Conservation (phyloP, 2,113 vertebrate species). For the Heterotilapia buettikoferi region DNA sequence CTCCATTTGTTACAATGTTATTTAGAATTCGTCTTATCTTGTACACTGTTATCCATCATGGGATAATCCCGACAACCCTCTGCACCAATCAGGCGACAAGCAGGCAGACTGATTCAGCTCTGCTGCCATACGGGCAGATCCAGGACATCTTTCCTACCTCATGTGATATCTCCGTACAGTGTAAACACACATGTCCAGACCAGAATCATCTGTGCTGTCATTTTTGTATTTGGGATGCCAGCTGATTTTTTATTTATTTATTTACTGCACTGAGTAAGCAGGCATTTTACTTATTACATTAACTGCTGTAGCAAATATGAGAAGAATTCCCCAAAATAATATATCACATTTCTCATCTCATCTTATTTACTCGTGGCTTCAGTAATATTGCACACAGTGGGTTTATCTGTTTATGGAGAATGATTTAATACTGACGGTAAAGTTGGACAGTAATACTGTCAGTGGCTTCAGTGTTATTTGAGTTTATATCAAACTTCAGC, state of each 20-base stretch:
- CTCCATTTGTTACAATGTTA: not conserved
- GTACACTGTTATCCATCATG: not conserved
- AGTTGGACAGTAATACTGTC: not conserved
- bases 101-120: not conserved
- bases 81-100: not conserved
- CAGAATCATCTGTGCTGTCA: not conserved
- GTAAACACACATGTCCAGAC: not conserved
- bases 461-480: not conserved
- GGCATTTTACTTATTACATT: not conserved
- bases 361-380: slow-evolving; percentile 13
- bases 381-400: not conserved
- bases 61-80: not conserved
- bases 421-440: not conserved
- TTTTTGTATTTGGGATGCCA: not conserved
- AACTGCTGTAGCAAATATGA: not conserved
- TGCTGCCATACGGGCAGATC: not conserved
- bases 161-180: not conserved
- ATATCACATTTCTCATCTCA: not conserved
- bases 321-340: not conserved
- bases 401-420: not conserved
- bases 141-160: not conserved
- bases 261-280: not conserved
- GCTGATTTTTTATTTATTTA: not conserved
- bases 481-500: not conserved
- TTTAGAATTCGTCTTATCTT: not conserved